Base-by-base conservation (phyloP, 35 echinoderm and acorn worm genomes). In the Stichopus chloronotus region DNA sequence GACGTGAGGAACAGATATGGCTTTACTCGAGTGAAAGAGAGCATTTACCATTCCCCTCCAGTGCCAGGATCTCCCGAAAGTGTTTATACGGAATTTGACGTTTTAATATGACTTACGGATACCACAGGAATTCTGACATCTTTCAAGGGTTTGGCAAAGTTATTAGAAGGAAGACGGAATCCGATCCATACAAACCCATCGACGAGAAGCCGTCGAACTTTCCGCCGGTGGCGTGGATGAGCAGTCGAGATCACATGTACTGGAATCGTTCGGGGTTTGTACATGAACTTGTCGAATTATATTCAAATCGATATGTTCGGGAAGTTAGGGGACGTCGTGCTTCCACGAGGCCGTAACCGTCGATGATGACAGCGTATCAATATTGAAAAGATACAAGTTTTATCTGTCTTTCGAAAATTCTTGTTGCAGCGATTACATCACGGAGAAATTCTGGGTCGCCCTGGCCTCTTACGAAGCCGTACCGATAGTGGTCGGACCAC, bases 361-460 rank as follows among this genome's bases (percentile, higher is more conserved):
- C 5, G 93, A 87, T 9, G 87, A 90, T 19, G 56, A 94, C 11
- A 93, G 94, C 58, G 68, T 76, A 30, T 58, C 89, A 79, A 77
- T 88, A 59, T 94, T 96, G 92, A 88, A 60, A 5, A 79, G 91
- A 58, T 96, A 96, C 58, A 96, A 96, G 55, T 96, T 96, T 81
- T 96, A 93, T 61, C 58, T 96, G 9, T 43, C 95, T 2, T 92
- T 96, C n/a, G 95, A 96, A 87, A 92, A 94, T 86, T 76, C 88
- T 11, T 93, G 93, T 19, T 96, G 95, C 43, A 76, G 85, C 22
- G 88, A 96, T n/a, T 96, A 94, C 82, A 87, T 94, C 52, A 92
- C 95, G 7, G 90, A 96, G 58, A 91, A 91, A 43, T 94, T 94
- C 57, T 96, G 95, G 95, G 56, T 78, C 56, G 94, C 92, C 25